Evolutionary conservation across 92 coral and sea anemone species (phyloP), one percentile per base, ranked within the genome.

Genomic region (Meandrina meandrites): DNA sequence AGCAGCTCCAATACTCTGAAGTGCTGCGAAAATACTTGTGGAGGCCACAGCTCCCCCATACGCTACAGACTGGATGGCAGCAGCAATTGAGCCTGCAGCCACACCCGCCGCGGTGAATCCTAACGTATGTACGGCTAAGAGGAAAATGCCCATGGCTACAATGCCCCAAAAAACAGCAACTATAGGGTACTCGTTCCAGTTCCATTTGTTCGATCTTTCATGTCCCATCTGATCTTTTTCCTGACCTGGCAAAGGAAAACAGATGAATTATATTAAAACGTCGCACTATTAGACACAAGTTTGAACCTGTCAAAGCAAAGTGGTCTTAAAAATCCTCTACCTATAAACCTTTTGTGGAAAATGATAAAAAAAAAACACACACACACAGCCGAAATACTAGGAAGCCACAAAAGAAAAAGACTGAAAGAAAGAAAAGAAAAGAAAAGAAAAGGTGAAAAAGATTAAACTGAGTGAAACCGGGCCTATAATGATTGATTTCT

Each of bases 41-140:
- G 80, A 22, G 21, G 60, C 58, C 53, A 76, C 58, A 15, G n/a
- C 80, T 3, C 50, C 80, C 8, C 80, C 80, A 19, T 51, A 22
- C 13, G 21, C 28, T 18, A 37, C 60, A 36, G 54, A 76, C 54
- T 40, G 51, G 16, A 76, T 10, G 22, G 4, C 36, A 10, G 58
- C 58, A 40, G 80, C 80, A 18, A 76, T 76, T 4, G 58, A 40
- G n/a, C 18, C 6, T 21, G 53, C 60, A 2, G 60, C 80, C 21
- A 40, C 36, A 9, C 58, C 80, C 17, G 80, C 60, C 37, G 80
- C n/a, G 17, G 80, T 76, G 80, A 76, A 76, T 17, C 80, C 80
- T 24, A 42, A 16, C 16, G 15, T 6, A 14, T 15, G 27, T 24
- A 76, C 17, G 11, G 15, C 57, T 7, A 34, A 30, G 17, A 14